phyloP scores from a whole-genome alignment of 1,140 invertebrate species.

The Tyrophagus putrescentiae region DNA sequence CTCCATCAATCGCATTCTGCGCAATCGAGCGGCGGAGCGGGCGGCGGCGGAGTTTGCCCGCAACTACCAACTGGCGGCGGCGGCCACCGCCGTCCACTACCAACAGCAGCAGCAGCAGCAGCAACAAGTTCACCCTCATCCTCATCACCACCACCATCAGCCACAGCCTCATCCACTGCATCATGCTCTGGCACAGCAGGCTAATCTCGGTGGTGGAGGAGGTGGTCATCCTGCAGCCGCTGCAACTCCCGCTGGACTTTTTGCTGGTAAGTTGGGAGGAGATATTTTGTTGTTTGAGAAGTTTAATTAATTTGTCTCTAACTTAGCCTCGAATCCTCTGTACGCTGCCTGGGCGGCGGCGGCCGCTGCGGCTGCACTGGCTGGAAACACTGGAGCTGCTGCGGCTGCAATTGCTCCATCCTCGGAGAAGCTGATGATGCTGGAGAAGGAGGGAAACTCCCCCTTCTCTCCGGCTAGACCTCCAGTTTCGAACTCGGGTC shows the following conservation, averaged over 20 bases:
- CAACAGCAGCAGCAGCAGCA: slow-evolving; percentile 28
- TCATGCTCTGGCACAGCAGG: not conserved
- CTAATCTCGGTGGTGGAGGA: no score
- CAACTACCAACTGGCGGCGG: slow-evolving; percentile 62
- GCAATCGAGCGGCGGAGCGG: slow-evolving; percentile 73
- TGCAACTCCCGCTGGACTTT: slow-evolving; percentile 17
- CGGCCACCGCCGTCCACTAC: slow-evolving; percentile 42
- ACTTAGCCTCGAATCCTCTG: slow-evolving; percentile 25
- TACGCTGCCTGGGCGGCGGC: slow-evolving; percentile 28
- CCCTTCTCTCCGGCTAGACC: no score
- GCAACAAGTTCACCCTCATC: slow-evolving; percentile 28
- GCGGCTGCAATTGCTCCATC: not conserved
- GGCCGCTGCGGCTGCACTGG: slow-evolving; percentile 17
- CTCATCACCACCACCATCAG: slow-evolving; percentile 10
- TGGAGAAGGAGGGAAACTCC: no score
- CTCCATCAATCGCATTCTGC: slow-evolving; percentile 76
- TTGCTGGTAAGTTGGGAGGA: slow-evolving; percentile 15
- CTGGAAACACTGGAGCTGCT: not conserved
- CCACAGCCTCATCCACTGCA: not conserved
- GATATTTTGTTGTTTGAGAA: no score
- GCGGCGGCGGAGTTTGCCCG: slow-evolving; percentile 80
- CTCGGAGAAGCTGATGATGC: no score
- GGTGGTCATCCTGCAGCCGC: slow-evolving; percentile 8
- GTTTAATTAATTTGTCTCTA: no score
- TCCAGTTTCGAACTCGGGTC: no score